Evolutionary conservation across 2,113 vertebrate species (phyloP), one percentile per base, ranked within the genome.

Genomic region (Prionailurus bengalensis): DNA sequence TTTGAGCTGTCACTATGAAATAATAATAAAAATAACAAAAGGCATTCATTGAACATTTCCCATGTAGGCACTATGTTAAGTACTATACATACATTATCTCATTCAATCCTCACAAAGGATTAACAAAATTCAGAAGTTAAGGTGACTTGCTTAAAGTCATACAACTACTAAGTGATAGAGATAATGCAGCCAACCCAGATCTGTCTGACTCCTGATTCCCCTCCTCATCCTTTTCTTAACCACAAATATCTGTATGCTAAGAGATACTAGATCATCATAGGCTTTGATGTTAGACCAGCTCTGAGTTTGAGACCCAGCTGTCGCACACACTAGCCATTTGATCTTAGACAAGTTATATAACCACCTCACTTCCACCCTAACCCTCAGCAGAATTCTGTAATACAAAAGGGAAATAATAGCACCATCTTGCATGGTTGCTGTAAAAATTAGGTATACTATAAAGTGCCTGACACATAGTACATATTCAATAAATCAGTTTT

Each of bases 1-100:
- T 70, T 89, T 66, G 53, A 93, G 70, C 11, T 63, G 58, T 65
- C 92, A 80, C 65, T 81, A 80, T 86, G 66, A 96, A 96, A 94
- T 92, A 61, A 81, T 55, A 39, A 95, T 36, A 85, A 96, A 89
- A 89, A 79, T 51, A 74, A 39, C 25, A 81, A 45, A 58, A 48
- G 36, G n/a, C 11, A 66, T 79, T 91, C 93, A 79, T 39, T 14
- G 19, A 91, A 39, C 4, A 17, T 21, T 87, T 51, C 71, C 19
- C 78, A 51, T 51, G 55, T 27, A 85, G 51, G 65, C 65, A 84
- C 21, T 86, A 19, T 78, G 45, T 86, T 65, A 61, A 81, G 42
- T 36, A 63, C 29, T 93, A n/a, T 53, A 29, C 7, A 66, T 89
- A 10, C 17, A 83, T 53, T 89, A 82, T 58, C n/a, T 78, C 61